phyloP scores from a whole-genome alignment of 1,140 invertebrate genomes.

The Diorhabda carinulata region DNA sequence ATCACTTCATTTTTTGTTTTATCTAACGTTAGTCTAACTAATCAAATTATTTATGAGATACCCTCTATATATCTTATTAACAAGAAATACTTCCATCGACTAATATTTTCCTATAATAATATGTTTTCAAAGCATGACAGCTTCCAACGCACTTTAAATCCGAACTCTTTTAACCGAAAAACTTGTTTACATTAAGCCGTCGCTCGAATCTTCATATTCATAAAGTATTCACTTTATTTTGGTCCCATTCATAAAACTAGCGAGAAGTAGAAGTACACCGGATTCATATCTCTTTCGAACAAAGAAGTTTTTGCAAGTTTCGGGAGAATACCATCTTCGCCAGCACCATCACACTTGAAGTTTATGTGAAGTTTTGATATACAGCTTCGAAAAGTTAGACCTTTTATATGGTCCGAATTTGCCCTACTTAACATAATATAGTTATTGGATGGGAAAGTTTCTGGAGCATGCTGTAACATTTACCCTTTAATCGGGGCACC shows the following conservation, averaged over 20 bases:
- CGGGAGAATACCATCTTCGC: not conserved
- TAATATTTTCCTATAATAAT: too few relatives aligned
- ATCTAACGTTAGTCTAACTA: too few relatives aligned
- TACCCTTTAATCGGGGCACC: conserved; percentile 25
- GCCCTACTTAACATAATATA: conserved; percentile 26
- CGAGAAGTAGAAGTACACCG: not conserved
- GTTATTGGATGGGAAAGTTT: conserved; percentile 27
- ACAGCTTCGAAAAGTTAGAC: conserved; percentile 13
- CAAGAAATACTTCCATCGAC: too few relatives aligned
- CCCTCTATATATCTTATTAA: too few relatives aligned
- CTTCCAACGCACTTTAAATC: not conserved
- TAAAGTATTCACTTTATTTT: not conserved
- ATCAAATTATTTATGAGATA: too few relatives aligned
- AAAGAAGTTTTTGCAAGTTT: not conserved
- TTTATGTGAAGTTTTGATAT: conserved; percentile 23
- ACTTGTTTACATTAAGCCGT: not conserved
- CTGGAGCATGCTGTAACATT: conserved; percentile 26
- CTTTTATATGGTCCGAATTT: conserved; percentile 21
- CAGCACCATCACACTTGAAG: conserved; percentile 1
- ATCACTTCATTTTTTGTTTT: too few relatives aligned
- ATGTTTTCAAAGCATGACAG: too few relatives aligned
- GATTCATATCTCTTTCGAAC: conserved; percentile 1
- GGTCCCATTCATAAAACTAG: not conserved
- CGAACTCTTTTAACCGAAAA: not conserved
- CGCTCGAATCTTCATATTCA: not conserved